These are phyloP conservation scores for Dasypus novemcinctus DNA, from an alignment of 2,113 vertebrate genomes.

Conservation along the genomic window DNA sequence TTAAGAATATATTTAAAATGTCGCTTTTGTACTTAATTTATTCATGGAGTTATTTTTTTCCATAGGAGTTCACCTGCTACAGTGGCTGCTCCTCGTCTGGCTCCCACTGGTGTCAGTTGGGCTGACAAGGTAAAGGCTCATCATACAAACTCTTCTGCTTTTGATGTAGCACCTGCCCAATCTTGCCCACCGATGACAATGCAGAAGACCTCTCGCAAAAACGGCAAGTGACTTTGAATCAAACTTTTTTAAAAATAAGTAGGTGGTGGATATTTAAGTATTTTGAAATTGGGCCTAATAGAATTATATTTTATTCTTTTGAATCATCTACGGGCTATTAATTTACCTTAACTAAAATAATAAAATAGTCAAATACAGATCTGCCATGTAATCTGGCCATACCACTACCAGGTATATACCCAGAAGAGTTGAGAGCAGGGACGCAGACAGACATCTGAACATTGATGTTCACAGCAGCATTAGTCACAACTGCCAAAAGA, in stretches of 20 bases:
- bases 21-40: not conserved
- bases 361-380: too few species aligned
- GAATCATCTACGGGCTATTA: not conserved
- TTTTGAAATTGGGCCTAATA: not conserved
- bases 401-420: too few species aligned
- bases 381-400: too few species aligned
- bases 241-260: too few species aligned
- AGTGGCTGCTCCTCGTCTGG: constrained; percentile 87
- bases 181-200: constrained; percentile 66
- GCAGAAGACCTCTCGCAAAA: constrained; percentile 85
- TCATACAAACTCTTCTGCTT: constrained; percentile 82
- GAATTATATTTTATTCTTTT: not conserved
- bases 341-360: not conserved
- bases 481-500: too few species aligned
- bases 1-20: not conserved
- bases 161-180: constrained; percentile 68
- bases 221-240: constrained; percentile 80
- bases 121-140: constrained; percentile 96
- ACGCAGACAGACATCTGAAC: too few species aligned
- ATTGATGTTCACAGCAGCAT: too few species aligned
- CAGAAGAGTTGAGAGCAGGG: too few species aligned
- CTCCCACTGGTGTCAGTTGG: constrained; percentile 94
- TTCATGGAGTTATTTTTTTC: not conserved
- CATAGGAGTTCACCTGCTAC: constrained; percentile 88
- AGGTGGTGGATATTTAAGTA: not conserved